Percentiles rank a stretch among this genome's conserved stretches.
These are phyloP conservation scores for Dolichotis patagonum DNA, from an alignment of 2,113 vertebrate genomes.

Conservation along the genomic window DNA sequence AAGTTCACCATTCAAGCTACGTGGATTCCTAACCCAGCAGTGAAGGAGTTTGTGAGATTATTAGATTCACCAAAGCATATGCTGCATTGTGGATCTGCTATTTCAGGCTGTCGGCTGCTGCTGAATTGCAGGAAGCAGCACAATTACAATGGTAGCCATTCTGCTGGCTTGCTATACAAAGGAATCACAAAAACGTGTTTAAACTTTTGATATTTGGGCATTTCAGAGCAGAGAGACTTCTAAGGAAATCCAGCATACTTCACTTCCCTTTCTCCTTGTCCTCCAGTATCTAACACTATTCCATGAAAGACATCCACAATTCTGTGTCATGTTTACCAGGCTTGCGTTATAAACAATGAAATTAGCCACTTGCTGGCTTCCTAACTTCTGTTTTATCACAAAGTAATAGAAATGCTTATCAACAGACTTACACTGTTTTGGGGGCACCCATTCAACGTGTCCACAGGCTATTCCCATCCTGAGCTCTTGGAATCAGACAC, in stretches of 20 bases:
- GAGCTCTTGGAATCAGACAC: not conserved
- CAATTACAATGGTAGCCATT: slow-evolving; percentile 67
- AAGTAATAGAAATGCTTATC: slow-evolving; percentile 31
- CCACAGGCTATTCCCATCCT: not conserved
- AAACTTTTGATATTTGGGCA: slow-evolving; percentile 9
- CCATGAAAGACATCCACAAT: not conserved
- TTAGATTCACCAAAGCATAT: slow-evolving; percentile 74
- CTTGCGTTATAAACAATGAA: not conserved
- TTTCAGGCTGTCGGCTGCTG: slow-evolving; percentile 59
- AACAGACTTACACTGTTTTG: not conserved
- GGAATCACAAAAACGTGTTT: slow-evolving; percentile 47
- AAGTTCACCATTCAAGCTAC: slow-evolving; percentile 68
- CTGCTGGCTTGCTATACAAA: slow-evolving; percentile 58
- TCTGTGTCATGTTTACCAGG: not conserved
- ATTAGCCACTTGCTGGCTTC: not conserved
- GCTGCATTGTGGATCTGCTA: slow-evolving; percentile 61
- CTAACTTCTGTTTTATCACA: not conserved
- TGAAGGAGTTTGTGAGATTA: slow-evolving; percentile 68
- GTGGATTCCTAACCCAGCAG: slow-evolving; percentile 67
- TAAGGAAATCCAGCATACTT: not conserved
- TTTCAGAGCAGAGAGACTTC: slow-evolving; percentile 37
- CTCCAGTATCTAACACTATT: not conserved
- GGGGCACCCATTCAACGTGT: not conserved
- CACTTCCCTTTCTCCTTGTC: not conserved
- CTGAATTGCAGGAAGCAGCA: slow-evolving; percentile 71